Evolutionary conservation across 1,140 invertebrate species (phyloP).

Genomic region (Helicoverpa zea): DNA sequence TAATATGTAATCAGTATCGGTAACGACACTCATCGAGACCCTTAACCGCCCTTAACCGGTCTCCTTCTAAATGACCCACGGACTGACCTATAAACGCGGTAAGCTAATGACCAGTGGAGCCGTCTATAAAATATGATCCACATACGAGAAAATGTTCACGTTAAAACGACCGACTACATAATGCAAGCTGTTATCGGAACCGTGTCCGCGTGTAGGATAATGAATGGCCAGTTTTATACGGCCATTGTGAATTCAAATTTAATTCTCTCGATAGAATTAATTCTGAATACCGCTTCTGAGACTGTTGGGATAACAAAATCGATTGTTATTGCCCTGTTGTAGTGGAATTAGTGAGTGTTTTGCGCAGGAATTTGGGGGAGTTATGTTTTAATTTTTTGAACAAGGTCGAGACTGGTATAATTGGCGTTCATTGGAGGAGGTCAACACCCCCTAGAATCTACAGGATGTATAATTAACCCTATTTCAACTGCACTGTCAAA

Average conservation of each 20-base stretch:
- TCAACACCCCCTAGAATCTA: no score
- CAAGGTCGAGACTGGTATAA: no score
- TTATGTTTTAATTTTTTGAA: no score
- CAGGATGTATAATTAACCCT: no score
- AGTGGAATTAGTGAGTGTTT: background rate
- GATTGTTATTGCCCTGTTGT: conserved; percentile 2
- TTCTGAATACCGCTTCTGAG: background rate
- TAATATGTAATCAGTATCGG: conserved; percentile 8
- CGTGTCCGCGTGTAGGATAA: conserved; percentile 50
- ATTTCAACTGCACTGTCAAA: no score
- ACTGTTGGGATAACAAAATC: conserved; percentile 1
- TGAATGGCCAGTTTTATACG: conserved; percentile 44
- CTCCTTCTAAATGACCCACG: conserved; percentile 32
- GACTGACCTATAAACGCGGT: conserved; percentile 38
- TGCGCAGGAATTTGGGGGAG: background rate
- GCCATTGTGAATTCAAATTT: conserved; percentile 49
- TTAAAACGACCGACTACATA: conserved; percentile 36
- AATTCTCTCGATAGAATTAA: conserved; percentile 36
- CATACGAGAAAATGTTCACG: conserved; percentile 24
- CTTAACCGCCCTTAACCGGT: background rate
- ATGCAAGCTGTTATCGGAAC: conserved; percentile 51
- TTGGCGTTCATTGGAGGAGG: no score
- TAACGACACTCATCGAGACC: background rate
- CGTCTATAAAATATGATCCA: conserved; percentile 52
- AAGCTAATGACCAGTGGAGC: conserved; percentile 47